Percentiles rank a stretch among this genome's conserved stretches.
These are phyloP conservation scores for Drosophila yakuba DNA, from an alignment of 1,140 invertebrate genomes.

Conservation along the genomic window DNA sequence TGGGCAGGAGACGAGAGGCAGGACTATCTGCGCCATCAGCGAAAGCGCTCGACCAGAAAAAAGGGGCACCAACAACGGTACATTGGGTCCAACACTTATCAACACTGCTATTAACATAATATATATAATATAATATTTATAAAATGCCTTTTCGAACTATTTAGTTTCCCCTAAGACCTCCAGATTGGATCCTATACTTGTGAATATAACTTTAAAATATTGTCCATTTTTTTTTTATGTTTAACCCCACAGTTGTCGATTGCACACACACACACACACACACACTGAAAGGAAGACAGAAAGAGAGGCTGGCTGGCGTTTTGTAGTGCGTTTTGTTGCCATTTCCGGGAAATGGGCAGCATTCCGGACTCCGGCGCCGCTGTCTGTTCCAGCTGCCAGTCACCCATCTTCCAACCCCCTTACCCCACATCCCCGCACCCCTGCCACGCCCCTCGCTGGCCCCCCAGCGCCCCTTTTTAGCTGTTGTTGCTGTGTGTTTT, in stretches of 20 bases:
- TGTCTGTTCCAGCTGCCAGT: conserved; percentile 55
- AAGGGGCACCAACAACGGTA: conserved; percentile 42
- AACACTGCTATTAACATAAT: too few species aligned
- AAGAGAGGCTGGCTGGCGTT: conserved; percentile 35
- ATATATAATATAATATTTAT: too few species aligned
- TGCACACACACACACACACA: conserved; percentile 43
- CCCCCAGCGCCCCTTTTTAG: conserved; percentile 24
- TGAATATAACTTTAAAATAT: background rate
- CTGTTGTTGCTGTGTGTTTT: conserved; percentile 67
- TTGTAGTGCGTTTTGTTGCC: conserved; percentile 77
- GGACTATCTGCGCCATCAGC: conserved; percentile 57
- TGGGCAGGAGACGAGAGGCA: conserved; percentile 9
- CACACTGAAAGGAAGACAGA: background rate
- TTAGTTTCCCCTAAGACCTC: too few species aligned
- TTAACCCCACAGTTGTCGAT: conserved; percentile 13
- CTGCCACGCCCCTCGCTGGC: background rate
- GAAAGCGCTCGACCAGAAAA: conserved; percentile 71
- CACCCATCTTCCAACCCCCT: conserved; percentile 16
- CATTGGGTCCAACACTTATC: conserved; percentile 11
- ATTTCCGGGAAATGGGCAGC: conserved; percentile 71
- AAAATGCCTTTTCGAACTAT: too few species aligned
- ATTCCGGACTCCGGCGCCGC: conserved; percentile 56
- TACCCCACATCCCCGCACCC: background rate
- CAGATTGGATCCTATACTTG: too few species aligned
- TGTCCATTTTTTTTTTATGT: background rate